Evolutionary conservation across 2,888 invertebrate genomes (phyloP).

Genomic region (Anorthoa munda): DNA sequence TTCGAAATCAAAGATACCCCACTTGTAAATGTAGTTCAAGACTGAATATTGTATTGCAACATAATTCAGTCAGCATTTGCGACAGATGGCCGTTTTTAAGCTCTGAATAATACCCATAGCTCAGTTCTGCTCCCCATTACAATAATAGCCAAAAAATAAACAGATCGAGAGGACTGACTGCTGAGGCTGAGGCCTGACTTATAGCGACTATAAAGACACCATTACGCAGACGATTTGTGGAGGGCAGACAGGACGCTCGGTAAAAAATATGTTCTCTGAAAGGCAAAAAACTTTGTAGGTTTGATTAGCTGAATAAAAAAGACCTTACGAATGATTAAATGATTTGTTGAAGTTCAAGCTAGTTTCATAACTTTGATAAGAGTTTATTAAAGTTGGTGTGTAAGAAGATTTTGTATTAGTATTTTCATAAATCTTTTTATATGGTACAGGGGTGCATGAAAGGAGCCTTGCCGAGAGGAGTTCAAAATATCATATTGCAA

Average conservation of each 20-base stretch:
- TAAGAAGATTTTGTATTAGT: background rate
- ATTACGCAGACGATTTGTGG: slow-evolving; percentile 29
- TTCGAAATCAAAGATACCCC: no score
- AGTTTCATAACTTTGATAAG: slow-evolving; percentile 24
- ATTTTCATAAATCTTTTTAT: background rate
- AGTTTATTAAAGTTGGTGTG: slow-evolving; percentile 15
- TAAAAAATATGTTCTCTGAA: slow-evolving; percentile 9
- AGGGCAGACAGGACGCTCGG: slow-evolving; percentile 30
- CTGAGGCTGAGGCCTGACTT: no score
- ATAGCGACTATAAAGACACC: slow-evolving; percentile 38
- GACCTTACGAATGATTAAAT: slow-evolving; percentile 22
- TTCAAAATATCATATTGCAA: no score
- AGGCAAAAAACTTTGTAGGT: slow-evolving; percentile 7
- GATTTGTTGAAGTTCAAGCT: slow-evolving; percentile 19
- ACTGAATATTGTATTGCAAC: no score
- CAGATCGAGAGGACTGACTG: background rate
- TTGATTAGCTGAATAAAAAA: slow-evolving; percentile 20
- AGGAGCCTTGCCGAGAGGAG: no score
- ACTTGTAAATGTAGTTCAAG: no score
- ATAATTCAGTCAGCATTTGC: slow-evolving; percentile 19
- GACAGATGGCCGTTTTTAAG: slow-evolving; percentile 7
- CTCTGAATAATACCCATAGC: slow-evolving; percentile 22
- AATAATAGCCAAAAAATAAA: slow-evolving; percentile 39
- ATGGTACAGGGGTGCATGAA: no score
- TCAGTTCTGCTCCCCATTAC: slow-evolving; percentile 32